A percentile compares a stretch with the other conserved stretches of the same genome.
Conservation (phyloP, 2,113 vertebrate genomes). For the Connochaetes taurinus region DNA sequence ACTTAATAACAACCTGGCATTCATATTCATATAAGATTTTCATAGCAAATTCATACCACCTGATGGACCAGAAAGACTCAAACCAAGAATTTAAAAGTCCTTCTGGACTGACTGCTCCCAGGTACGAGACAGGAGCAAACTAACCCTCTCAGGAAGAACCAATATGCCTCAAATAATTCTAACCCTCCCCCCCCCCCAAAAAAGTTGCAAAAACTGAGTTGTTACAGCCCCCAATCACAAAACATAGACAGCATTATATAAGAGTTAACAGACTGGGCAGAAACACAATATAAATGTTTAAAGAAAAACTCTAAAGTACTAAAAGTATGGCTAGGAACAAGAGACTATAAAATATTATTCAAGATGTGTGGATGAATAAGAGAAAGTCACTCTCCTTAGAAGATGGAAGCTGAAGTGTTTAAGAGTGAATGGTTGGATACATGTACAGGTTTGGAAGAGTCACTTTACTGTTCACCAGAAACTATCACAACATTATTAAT, state of each 20-base stretch:
- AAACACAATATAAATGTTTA: background rate
- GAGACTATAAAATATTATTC: background rate
- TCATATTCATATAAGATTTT: background rate
- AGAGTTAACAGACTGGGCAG: background rate
- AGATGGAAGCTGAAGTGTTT: background rate
- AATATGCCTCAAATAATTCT: background rate
- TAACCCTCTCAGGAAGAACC: background rate
- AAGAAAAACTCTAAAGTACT: conserved; percentile 1
- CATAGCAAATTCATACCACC: background rate
- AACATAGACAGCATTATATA: background rate
- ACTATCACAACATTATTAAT: background rate
- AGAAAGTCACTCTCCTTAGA: background rate
- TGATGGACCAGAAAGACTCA: background rate
- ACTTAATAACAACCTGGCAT: background rate
- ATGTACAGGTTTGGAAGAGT: background rate
- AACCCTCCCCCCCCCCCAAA: background rate
- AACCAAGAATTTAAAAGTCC: conserved; percentile 1
- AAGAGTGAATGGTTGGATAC: background rate
- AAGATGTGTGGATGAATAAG: background rate
- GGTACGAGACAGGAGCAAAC: background rate
- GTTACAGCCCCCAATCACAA: background rate
- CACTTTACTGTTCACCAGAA: background rate
- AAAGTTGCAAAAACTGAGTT: background rate
- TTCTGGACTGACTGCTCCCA: background rate
- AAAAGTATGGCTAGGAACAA: background rate